Percentiles rank a stretch among this genome's conserved stretches.
Conservation (phyloP, 1,140 invertebrate genomes). For the Drosophila sucinea region DNA sequence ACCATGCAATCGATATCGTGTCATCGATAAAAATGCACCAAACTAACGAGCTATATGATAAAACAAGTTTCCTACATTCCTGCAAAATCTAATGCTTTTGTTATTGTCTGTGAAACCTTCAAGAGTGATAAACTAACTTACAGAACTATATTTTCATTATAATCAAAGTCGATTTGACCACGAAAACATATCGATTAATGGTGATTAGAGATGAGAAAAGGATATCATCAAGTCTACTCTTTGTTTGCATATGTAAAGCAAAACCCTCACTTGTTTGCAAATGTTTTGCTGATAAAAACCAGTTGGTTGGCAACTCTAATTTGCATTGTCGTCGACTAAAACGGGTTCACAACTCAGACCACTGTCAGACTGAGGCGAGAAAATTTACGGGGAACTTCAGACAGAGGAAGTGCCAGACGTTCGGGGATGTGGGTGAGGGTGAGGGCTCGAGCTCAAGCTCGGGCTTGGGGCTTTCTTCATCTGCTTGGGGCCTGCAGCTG, state of each 20-base stretch:
- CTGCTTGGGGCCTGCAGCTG: constrained; percentile 16
- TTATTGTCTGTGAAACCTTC: too few relatives aligned
- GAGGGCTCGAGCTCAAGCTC: background rate
- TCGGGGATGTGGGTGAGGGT: constrained; percentile 5
- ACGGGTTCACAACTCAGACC: constrained; percentile 39
- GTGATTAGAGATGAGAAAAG: background rate
- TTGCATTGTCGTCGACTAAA: constrained; percentile 63
- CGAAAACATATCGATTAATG: too few relatives aligned
- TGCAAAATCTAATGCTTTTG: too few relatives aligned
- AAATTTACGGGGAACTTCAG: constrained; percentile 19
- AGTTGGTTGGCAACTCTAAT: constrained; percentile 73
- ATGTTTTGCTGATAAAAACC: constrained; percentile 64
- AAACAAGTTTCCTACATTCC: too few relatives aligned
- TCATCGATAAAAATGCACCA: too few relatives aligned
- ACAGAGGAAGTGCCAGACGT: constrained; percentile 6
- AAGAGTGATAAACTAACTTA: too few relatives aligned
- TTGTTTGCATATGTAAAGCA: background rate
- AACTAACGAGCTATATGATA: too few relatives aligned
- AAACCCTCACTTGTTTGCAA: constrained; percentile 32
- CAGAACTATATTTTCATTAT: too few relatives aligned
- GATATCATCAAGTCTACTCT: background rate
- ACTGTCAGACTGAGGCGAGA: constrained; percentile 26
- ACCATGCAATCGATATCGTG: too few relatives aligned
- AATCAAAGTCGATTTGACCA: too few relatives aligned
- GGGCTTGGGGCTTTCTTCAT: constrained; percentile 43